Evolutionary conservation across 1,140 invertebrate species (phyloP), one percentile per base, ranked within the genome.

Genomic region (Drosophila nigrodunni): DNA sequence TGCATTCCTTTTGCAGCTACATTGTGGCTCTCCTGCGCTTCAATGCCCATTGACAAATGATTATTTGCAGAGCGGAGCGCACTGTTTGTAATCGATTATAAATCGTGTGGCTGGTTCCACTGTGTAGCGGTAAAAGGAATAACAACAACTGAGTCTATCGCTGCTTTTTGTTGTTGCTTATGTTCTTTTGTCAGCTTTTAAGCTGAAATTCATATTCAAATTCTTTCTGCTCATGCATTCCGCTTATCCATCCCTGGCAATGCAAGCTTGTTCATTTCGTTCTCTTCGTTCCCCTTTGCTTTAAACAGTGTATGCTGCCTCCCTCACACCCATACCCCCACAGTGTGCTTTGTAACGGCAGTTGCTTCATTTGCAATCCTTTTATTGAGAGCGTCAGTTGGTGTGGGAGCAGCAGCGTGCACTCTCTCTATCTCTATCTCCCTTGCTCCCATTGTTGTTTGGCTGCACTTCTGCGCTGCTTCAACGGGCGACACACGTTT

Each of bases 401-500:
- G 47, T 13, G 25, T 50, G 34, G 37, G 41, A 6, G 41, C 44
- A 21, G 21, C 41, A 43, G 57, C 37, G 41, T 41, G 46, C 54
- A 55, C 54, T 25, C 58, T 70, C 55, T 68, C 69, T 46, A 50
- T 70, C 47, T 47, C 21, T 21, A 13, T 57, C 57, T 39, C 62
- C 25, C 55, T 59, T 64, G 8, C 64, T 46, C 60, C 18, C 18
- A 21, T 57, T 18, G 9, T 41, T 11, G 37, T 44, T 44, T 3
- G 15, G n/a, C 18, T 39, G 35, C 41, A 43, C 6, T 67, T 15
- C 18, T 55, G 46, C 44, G 52, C 64, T 66, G 70, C 74, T 77
- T 77, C 76, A 61, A 82, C 64, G 73, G 57, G 59, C 67, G 76
- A 35, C 58, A 54, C 85, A 65, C 77, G 64, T 80, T 82, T 62